These are phyloP conservation scores for Cepphus grylle DNA, from an alignment of 2,113 vertebrate genomes.

Conservation along the genomic window DNA sequence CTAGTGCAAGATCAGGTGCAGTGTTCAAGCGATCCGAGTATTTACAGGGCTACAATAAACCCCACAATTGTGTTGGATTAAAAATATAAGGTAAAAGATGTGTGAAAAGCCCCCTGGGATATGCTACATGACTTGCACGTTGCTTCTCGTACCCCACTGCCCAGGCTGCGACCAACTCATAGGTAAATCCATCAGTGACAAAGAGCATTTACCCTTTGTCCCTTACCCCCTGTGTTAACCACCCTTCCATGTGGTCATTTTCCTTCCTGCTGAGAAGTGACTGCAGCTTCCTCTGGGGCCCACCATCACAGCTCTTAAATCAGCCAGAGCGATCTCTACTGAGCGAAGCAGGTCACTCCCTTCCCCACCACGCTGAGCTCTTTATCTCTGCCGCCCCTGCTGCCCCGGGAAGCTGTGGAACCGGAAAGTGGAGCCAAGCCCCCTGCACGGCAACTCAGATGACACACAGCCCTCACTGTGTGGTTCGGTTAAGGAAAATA, in stretches of 20 bases:
- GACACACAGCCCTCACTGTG: not conserved
- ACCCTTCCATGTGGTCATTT: slow-evolving; percentile 68
- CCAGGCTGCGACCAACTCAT: not conserved
- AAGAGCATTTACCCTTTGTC: not conserved
- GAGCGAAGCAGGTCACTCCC: slow-evolving; percentile 43
- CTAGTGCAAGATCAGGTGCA: not conserved
- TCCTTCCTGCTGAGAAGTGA: slow-evolving; percentile 69
- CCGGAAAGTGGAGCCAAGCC: not conserved
- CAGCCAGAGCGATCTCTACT: not conserved
- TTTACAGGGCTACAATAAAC: not conserved
- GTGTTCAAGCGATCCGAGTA: accelerated
- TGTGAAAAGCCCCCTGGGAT: not conserved
- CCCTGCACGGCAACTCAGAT: not conserved
- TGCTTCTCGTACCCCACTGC: not conserved
- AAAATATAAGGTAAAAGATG: not conserved
- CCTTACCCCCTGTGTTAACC: slow-evolving; percentile 20
- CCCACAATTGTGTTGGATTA: not conserved
- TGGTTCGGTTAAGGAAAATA: not conserved
- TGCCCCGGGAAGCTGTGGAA: not conserved
- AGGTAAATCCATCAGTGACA: not conserved
- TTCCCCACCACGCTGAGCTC: slow-evolving; percentile 51
- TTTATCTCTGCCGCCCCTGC: slow-evolving; percentile 21
- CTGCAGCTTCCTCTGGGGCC: slow-evolving; percentile 58
- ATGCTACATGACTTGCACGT: not conserved
- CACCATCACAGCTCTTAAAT: not conserved